These are phyloP conservation scores for Tichodroma muraria DNA, from an alignment of 2,113 vertebrate species.

Conservation along the genomic window DNA sequence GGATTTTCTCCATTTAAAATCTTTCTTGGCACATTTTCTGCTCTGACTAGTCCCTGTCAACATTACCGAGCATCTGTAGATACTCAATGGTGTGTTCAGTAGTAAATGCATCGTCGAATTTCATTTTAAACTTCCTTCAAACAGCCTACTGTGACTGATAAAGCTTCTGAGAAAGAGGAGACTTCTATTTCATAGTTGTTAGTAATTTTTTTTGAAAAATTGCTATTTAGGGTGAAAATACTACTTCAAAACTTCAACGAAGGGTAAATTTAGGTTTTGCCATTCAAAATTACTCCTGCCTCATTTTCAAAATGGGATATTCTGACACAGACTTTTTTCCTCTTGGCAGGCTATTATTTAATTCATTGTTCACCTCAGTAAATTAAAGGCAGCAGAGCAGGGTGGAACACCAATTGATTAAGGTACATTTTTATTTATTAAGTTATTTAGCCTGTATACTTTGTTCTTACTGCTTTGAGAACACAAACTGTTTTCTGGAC, in stretches of 20 bases:
- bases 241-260: background rate
- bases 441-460: background rate
- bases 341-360: background rate
- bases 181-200: background rate
- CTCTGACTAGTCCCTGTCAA: background rate
- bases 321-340: background rate
- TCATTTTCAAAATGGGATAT: background rate
- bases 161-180: background rate
- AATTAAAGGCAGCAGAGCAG: conserved; percentile 4
- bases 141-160: background rate
- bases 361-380: conserved; percentile 7
- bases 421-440: background rate
- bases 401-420: background rate
- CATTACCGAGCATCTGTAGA: background rate
- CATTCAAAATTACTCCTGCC: background rate
- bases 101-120: background rate
- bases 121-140: background rate
- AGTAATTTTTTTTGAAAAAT: background rate
- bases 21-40: background rate
- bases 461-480: conserved; percentile 6
- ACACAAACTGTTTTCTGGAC: background rate
- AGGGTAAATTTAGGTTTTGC: background rate
- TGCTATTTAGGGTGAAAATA: background rate
- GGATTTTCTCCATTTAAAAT: background rate
- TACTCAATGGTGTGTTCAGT: background rate